Conservation (phyloP, 2,797 vertebrate genomes). For the Aeoliscus strigatus region DNA sequence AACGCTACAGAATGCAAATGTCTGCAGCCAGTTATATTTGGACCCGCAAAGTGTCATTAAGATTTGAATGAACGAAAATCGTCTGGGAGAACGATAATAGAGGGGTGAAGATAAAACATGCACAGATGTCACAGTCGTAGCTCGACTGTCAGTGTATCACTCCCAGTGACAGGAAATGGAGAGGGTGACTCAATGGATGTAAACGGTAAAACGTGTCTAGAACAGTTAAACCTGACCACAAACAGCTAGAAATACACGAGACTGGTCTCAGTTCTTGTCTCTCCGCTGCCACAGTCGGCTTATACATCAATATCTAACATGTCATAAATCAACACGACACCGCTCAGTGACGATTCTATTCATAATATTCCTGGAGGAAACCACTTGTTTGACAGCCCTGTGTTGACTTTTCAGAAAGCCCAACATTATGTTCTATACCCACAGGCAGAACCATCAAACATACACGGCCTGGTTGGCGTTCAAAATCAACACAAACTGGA, state of each 20-base stretch:
- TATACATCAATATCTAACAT: constrained; percentile 27
- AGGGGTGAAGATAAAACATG: too few relatives aligned
- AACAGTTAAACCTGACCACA: too few relatives aligned
- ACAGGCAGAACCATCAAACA: constrained; percentile 31
- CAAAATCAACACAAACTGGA: constrained; percentile 38
- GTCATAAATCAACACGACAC: constrained; percentile 18
- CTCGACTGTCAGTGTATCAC: constrained; percentile 1
- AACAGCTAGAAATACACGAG: too few relatives aligned
- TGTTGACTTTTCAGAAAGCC: constrained; percentile 50
- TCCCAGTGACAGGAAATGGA: too few relatives aligned
- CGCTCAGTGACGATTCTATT: constrained; percentile 35
- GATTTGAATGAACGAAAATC: constrained; percentile 63
- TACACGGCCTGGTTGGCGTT: constrained; percentile 22
- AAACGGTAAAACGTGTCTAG: constrained; percentile 21
- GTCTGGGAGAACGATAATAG: constrained; percentile 20
- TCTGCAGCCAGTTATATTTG: constrained; percentile 20
- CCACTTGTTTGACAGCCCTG: constrained; percentile 44
- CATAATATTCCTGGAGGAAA: constrained; percentile 28
- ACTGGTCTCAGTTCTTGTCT: constrained; percentile 1
- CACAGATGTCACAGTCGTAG: background rate
- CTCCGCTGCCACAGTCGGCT: constrained; percentile 14
- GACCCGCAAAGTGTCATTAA: constrained; percentile 5
- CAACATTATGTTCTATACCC: constrained; percentile 31
- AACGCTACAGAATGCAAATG: constrained; percentile 38
- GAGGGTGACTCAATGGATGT: constrained; percentile 17